Conservation (phyloP, 2,797 vertebrate genomes). For the Artibeus lituratus region DNA sequence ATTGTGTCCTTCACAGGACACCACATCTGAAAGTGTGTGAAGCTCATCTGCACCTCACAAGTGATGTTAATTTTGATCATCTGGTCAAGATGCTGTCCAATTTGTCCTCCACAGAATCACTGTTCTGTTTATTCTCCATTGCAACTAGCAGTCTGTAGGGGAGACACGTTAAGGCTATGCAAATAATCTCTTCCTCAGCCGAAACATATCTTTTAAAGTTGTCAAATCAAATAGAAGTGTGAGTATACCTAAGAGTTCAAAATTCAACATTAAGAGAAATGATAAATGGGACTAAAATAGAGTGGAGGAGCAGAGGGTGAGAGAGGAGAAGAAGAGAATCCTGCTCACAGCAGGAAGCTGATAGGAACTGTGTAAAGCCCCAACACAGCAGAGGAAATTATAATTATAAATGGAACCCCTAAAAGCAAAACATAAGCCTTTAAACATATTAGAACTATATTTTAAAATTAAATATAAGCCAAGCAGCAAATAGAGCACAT, state of each 20-base stretch:
- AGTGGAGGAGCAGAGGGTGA: not conserved
- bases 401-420: not conserved
- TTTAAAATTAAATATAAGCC: conserved; percentile 1
- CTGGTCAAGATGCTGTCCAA: not conserved
- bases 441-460: not conserved
- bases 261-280: not conserved
- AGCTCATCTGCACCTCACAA: not conserved
- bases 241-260: not conserved
- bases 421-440: not conserved
- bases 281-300: not conserved
- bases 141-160: not conserved
- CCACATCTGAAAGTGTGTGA: not conserved
- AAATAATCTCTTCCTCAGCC: not conserved
- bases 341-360: not conserved
- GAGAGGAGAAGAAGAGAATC: not conserved
- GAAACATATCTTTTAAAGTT: not conserved
- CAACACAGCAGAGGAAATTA: not conserved
- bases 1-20: not conserved
- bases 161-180: not conserved
- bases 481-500: not conserved
- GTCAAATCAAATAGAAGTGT: not conserved
- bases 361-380: not conserved
- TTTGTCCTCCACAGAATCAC: not conserved
- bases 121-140: not conserved
- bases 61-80: not conserved